Evolutionary conservation across 2,797 vertebrate species (phyloP), one percentile per base, ranked within the genome.

Genomic region (Sciurus vulgaris): DNA sequence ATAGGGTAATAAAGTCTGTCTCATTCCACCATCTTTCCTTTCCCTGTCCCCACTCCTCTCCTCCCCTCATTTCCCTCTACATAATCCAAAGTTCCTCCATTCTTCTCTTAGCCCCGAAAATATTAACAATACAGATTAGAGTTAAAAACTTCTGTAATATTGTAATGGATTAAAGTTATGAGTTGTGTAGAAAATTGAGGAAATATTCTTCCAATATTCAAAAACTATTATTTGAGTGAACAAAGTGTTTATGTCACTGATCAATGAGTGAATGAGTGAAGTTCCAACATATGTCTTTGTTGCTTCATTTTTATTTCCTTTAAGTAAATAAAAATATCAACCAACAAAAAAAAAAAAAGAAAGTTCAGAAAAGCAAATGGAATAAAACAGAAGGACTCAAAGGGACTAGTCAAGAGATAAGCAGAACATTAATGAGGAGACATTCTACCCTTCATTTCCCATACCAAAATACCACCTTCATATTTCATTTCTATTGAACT

Each of bases 371-470:
- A 88, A 92, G 59, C n/a, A 89, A 77, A n/a, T 74, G 35, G 54
- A 89, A 76, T 74, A 65, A 91, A 85, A 92, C 2, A 84, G 51
- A 87, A 82, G n/a, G 35, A 41, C 33, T 67, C 41, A 51, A 30
- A 84, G 72, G 54, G 33, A 77, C 38, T 35, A 82, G 28, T 67
- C 56, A 20, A 54, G 41, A 96, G 78, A 86, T 38, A 89, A 49
- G 63, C 89, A 83, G 65, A 26, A 86, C 26, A 7, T 41, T 35
- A 92, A 78, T 72, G 44, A 94, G 73, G 70, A 70, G 30, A 63
- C 30, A 72, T 81, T 70, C 89, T 82, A 63, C 72, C 91, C 86
- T 96, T 84, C 86, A 74, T 76, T 87, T 81, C n/a, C 54, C 41
- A 4, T 61, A 83, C 92, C 79, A 38, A 63, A 74, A 65, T 41